These are phyloP conservation scores for Scolopax mira DNA, from an alignment of 2,113 vertebrate genomes.

Conservation along the genomic window DNA sequence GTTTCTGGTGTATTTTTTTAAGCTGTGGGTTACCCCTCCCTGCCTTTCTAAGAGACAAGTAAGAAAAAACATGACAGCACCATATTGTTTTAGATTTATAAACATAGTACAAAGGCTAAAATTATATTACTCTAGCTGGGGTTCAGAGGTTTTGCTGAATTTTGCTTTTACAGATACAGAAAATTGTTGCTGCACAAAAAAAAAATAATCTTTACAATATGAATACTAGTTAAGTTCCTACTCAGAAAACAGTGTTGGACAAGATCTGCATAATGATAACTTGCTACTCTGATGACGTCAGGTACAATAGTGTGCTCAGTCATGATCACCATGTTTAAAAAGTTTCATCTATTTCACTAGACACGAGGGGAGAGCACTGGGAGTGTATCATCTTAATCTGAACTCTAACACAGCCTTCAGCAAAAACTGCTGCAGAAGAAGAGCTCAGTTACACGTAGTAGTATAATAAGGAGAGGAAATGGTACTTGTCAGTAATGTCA, in stretches of 20 bases:
- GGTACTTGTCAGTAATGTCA: slow-evolving; percentile 31
- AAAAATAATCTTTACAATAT: background rate
- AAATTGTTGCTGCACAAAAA: background rate
- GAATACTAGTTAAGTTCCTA: background rate
- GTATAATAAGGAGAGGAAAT: slow-evolving; percentile 52
- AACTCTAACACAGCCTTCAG: background rate
- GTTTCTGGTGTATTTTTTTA: background rate
- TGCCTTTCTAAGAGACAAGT: background rate
- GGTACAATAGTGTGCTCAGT: background rate
- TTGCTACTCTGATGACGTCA: background rate
- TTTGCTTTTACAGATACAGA: background rate
- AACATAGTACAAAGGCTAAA: background rate
- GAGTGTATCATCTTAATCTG: background rate
- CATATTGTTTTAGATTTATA: background rate
- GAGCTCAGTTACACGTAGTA: background rate
- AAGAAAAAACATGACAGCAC: background rate
- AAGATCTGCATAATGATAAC: background rate
- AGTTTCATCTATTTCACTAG: background rate
- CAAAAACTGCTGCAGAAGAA: background rate
- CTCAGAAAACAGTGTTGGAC: background rate
- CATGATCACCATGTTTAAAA: background rate
- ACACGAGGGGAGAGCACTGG: background rate
- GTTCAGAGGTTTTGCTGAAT: background rate
- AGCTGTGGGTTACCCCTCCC: background rate
- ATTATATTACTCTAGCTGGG: background rate